Base-by-base conservation (phyloP, 2,113 vertebrate species). In the Accipiter cooperii region DNA sequence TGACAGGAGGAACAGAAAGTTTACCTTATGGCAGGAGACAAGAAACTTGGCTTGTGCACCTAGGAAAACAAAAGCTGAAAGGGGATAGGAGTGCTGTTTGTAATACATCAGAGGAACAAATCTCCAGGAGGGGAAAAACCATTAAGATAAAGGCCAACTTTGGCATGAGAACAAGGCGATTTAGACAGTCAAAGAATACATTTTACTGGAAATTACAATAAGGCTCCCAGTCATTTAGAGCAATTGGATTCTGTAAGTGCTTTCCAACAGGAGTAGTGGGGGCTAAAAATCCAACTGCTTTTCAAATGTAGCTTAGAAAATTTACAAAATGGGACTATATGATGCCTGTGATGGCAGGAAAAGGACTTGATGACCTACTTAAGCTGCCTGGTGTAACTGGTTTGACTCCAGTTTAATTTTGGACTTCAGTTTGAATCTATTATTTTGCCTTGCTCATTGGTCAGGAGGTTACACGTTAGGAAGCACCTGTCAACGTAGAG, bases 21-120 rank as follows among this genome's bases (percentile, higher is more conserved):
- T 84, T 69, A 70, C 46, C 79, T 92, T 77, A 65, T 5, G 14
- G 70, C 42, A 94, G 58, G 6, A 90, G 57, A 85, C 57, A 94
- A 94, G 81, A 82, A 84, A 73, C 40, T 87, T 89, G 47, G 89
- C 74, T 82, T 79, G 34, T 79, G 18, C 25, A 79, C 17, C 44
- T 44, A 61, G 31, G 69, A 83, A 83, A 85, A 96, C 89, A 96
- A 94, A 94, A 85, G 78, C 78, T 87, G 75, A 91, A 93, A 95
- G 66, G 29, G 54, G 46, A 93, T 68, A 79, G 75, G 74, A 87
- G 46, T 0, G 2, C 38, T 64, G 18, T 46, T 69, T 89, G 24
- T 76, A 91, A 87, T 40, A 76, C 52, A 52, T 52, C 17, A 73
- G 29, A 87, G 42, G 70, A 94, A 93, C 42, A 76, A 68, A 91